Conservation (phyloP, 2,113 vertebrate genomes). For the Poeciliopsis retropinna region DNA sequence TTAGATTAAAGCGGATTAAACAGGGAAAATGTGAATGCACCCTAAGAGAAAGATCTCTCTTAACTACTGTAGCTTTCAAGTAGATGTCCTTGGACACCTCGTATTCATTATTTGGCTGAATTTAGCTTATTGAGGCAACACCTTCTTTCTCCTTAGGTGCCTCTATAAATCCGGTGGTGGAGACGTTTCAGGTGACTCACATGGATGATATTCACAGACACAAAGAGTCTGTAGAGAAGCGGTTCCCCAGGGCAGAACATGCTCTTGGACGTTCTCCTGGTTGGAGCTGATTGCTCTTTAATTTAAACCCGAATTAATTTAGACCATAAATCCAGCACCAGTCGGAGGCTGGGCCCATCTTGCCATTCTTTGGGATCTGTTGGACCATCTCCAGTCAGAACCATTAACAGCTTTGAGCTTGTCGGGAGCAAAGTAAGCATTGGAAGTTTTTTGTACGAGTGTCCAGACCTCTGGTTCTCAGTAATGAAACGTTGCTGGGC, state of each 20-base stretch:
- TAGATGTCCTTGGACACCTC: too few species aligned
- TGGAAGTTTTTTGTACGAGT: slow-evolving; percentile 2
- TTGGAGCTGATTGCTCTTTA: not conserved
- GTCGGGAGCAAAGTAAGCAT: not conserved
- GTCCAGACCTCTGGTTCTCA: slow-evolving; percentile 41
- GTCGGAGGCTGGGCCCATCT: not conserved
- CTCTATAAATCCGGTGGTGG: not conserved
- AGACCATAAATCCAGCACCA: not conserved
- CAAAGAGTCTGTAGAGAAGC: not conserved
- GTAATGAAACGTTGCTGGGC: slow-evolving; percentile 22
- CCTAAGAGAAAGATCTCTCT: too few species aligned
- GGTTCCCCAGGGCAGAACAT: not conserved
- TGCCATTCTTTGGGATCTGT: not conserved
- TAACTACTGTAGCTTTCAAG: too few species aligned
- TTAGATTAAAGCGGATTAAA: too few species aligned
- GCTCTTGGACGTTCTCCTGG: not conserved
- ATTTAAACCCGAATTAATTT: not conserved
- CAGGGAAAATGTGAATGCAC: too few species aligned
- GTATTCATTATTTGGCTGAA: not conserved
- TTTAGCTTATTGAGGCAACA: not conserved
- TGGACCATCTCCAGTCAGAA: not conserved
- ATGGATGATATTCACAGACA: not conserved
- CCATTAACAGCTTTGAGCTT: not conserved
- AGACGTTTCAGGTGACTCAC: not conserved
- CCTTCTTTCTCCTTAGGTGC: not conserved